phyloP scores from a whole-genome alignment of 2,797 vertebrate species.

The Acrocephalus scirpaceus region DNA sequence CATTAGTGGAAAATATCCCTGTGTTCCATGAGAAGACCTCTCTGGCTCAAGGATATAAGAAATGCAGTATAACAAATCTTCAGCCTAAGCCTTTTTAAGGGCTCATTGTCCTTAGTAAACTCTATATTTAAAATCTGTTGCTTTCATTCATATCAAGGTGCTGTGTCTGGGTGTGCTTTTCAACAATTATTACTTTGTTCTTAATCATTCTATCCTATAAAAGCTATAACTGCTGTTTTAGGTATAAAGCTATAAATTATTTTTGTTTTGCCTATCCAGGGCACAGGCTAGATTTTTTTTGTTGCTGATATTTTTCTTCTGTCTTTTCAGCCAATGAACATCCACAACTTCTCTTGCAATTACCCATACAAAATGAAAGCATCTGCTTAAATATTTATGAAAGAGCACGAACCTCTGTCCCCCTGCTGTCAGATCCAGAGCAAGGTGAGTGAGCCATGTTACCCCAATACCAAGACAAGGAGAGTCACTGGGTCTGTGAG shows the following conservation, averaged over 20 bases:
- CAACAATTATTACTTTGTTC: background rate
- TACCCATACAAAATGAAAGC: slow-evolving; percentile 73
- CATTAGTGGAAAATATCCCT: background rate
- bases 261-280: background rate
- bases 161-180: background rate
- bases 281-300: background rate
- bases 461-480: background rate
- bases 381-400: slow-evolving; percentile 84
- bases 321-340: slow-evolving; percentile 69
- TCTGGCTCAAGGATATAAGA: background rate
- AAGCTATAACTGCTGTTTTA: background rate
- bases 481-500: background rate
- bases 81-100: background rate
- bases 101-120: background rate
- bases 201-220: background rate
- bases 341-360: slow-evolving; percentile 80
- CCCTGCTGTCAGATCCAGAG: slow-evolving; percentile 81
- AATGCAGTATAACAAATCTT: background rate
- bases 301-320: background rate
- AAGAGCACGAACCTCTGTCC: slow-evolving; percentile 73
- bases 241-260: background rate
- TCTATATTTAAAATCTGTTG: background rate
- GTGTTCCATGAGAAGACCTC: background rate
- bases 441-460: slow-evolving; percentile 75
- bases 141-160: background rate